Base-by-base conservation (phyloP, 2,113 vertebrate genomes). In the Oreotrochilus melanogaster region DNA sequence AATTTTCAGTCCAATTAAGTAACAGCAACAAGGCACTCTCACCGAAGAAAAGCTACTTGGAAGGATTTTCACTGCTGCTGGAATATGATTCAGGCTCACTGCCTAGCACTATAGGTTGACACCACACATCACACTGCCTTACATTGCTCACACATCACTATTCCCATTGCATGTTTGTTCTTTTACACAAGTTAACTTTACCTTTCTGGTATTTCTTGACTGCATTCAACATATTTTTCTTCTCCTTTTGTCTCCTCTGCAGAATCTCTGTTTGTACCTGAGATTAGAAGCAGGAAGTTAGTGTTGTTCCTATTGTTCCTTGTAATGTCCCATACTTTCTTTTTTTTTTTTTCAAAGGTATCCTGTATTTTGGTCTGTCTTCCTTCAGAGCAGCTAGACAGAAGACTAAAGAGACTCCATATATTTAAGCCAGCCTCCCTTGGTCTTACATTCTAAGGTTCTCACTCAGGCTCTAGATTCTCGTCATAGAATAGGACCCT, bases 151-250 rank as follows among this genome's bases (percentile, higher is more conserved):
- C 31, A 67, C n/a, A 18, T 18, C 30, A 3, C 17, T 19, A n/a
- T 11, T 48, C 19, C 25, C 22, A 23, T 23, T 13, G 23, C 58
- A 42, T 7, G 7, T 76, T 50, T n/a, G 8, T 9, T 57, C 25
- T 67, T 45, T 57, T 35, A 39, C 27, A 42, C 10, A 79, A 23
- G 17, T 33, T 67, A 31, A 43, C 58, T 93, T 84, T 56, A 99
- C 99, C 99, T 99, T 99, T 99, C 97, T 99, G 99, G 62, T 99
- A 99, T 90, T 98, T 99, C 97, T 99, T 99, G 33, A 99, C 98
- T 73, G 99, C 98, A 6, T 97, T 96, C 98, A 99, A 98, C 99
- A 99, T 99, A 14, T 98, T 98, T 70, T 98, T 98, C 96, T 99
- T 99, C 97, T 99, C 99, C 81, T 98, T 99, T 95, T 99, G 99